These are phyloP conservation scores for Drosophila recens DNA, from an alignment of 2,888 invertebrate genomes.

Conservation along the genomic window DNA sequence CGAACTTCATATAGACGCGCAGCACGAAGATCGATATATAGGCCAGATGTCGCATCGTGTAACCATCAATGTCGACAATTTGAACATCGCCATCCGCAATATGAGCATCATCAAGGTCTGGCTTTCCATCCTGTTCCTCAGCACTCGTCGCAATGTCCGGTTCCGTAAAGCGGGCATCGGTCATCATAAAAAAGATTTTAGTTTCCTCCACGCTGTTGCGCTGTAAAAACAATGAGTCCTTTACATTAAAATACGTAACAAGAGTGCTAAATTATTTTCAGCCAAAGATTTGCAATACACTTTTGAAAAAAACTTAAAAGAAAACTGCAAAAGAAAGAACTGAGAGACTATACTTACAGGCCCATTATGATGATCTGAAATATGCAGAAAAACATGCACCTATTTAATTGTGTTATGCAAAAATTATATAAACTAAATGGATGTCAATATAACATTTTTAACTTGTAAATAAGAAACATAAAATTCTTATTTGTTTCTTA, in stretches of 20 bases:
- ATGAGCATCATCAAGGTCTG: constrained; percentile 80
- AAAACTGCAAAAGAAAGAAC: too few species aligned
- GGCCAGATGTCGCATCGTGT: constrained; percentile 87
- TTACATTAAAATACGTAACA: background rate
- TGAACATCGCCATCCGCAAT: constrained; percentile 88
- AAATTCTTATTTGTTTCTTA: too few species aligned
- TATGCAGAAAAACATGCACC: too few species aligned
- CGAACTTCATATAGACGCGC: constrained; percentile 88
- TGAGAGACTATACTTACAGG: too few species aligned
- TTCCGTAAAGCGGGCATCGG: constrained; percentile 73
- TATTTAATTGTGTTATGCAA: too few species aligned
- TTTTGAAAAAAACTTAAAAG: too few species aligned
- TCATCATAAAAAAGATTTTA: constrained; percentile 79
- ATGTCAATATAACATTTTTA: too few species aligned
- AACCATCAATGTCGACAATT: constrained; percentile 89
- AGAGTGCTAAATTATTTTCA: too few species aligned
- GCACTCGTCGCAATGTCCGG: constrained; percentile 33
- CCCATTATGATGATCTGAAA: too few species aligned
- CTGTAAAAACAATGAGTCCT: constrained; percentile 30
- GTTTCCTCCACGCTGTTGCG: constrained; percentile 74
- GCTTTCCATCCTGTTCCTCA: background rate
- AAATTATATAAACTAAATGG: too few species aligned
- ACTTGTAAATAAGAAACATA: too few species aligned
- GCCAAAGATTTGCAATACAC: too few species aligned
- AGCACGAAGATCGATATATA: constrained; percentile 87